A percentile compares a stretch with the other conserved stretches of the same genome.
Evolutionary conservation across 35 echinoderm and acorn worm species (phyloP).

Genomic region (Antedon bifida): DNA sequence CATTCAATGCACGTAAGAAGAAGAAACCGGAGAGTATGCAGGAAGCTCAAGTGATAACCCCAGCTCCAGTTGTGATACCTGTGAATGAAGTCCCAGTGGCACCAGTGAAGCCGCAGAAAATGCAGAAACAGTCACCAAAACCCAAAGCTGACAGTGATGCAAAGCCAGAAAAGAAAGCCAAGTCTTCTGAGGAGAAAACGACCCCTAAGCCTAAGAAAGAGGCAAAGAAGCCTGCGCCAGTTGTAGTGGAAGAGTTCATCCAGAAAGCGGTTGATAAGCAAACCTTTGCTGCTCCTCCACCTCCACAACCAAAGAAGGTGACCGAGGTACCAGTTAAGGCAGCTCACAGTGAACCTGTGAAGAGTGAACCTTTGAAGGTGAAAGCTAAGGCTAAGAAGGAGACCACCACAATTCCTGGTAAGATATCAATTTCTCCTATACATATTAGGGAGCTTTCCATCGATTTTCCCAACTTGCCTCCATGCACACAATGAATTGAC

Average conservation of each 20-base stretch:
- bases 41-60: not conserved
- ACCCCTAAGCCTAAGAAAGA: conserved; percentile 18
- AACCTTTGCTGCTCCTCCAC: conserved; percentile 3
- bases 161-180: conserved; percentile 13
- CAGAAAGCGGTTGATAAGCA: conserved; percentile 9
- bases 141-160: not conserved
- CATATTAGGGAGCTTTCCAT: no score
- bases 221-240: conserved; percentile 12
- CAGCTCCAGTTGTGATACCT: not conserved
- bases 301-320: conserved; percentile 1
- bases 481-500: no score
- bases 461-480: no score
- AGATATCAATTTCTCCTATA: no score
- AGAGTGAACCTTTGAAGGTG: not conserved
- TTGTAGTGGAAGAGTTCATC: conserved; percentile 13
- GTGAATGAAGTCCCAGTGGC: not conserved
- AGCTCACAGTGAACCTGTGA: not conserved
- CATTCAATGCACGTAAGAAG: conserved; percentile 27
- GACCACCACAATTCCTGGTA: no score
- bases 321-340: not conserved
- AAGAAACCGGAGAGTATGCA: not conserved
- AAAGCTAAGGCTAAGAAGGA: not conserved
- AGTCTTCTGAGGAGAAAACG: conserved; percentile 22
- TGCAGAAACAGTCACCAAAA: not conserved
- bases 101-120: not conserved